phyloP scores from a whole-genome alignment of 2,113 vertebrate species.

The Ammospiza caudacuta region DNA sequence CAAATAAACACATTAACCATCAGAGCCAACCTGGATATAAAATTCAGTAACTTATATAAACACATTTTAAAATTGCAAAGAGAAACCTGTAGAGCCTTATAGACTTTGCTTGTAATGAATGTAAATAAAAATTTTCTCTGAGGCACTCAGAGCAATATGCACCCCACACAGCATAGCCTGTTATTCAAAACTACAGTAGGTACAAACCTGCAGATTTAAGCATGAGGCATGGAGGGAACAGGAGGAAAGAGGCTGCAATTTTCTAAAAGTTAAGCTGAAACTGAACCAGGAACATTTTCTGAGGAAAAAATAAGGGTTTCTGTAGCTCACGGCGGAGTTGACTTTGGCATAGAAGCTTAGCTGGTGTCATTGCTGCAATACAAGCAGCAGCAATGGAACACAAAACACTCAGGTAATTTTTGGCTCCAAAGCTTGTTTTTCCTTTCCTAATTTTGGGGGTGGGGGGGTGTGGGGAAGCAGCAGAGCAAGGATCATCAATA shows the following conservation, averaged over 20 bases:
- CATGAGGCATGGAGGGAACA: neutral
- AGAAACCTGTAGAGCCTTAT: neutral
- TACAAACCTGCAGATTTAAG: neutral
- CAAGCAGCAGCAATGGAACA: neutral
- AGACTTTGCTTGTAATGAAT: neutral
- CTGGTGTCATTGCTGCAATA: neutral
- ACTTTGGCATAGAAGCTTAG: neutral
- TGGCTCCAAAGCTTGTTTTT: neutral
- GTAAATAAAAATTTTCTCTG: neutral
- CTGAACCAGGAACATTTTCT: neutral
- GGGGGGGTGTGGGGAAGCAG: accelerated
- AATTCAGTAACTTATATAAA: neutral
- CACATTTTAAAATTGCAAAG: neutral
- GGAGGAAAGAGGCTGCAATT: neutral
- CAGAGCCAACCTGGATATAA: neutral
- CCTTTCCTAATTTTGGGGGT: neutral
- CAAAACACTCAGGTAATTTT: neutral
- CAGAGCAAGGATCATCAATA: neutral
- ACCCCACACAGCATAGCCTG: neutral
- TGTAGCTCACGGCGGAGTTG: neutral
- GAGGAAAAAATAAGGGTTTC: neutral
- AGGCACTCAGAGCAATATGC: neutral
- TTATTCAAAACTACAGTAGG: neutral
- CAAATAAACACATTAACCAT: neutral
- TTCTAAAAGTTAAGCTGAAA: neutral